Evolutionary conservation across 2,113 vertebrate species (phyloP).

Genomic region (Desmodus rotundus): DNA sequence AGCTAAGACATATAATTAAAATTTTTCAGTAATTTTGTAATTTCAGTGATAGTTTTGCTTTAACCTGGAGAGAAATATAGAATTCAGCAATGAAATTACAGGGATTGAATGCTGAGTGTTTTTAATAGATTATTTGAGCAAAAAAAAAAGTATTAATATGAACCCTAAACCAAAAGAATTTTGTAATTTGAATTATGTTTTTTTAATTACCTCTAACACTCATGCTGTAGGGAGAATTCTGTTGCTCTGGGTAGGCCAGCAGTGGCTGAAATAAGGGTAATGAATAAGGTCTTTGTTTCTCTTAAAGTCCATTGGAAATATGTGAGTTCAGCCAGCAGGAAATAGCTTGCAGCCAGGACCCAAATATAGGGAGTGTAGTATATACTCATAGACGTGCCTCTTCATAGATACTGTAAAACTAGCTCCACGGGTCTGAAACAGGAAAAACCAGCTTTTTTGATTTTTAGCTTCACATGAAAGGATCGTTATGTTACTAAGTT

Average conservation of each 20-base stretch:
- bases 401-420: not conserved
- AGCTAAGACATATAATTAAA: not conserved
- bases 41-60: slow-evolving; percentile 38
- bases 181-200: not conserved
- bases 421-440: not conserved
- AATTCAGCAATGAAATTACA: not conserved
- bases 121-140: not conserved
- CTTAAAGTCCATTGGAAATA: slow-evolving; percentile 56
- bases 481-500: not conserved
- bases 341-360: slow-evolving; percentile 18
- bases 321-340: slow-evolving; percentile 42
- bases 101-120: not conserved
- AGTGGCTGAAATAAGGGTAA: slow-evolving; percentile 56
- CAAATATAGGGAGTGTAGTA: slow-evolving; percentile 55
- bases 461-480: not conserved
- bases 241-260: slow-evolving; percentile 42
- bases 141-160: not conserved
- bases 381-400: not conserved
- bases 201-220: not conserved
- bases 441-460: not conserved
- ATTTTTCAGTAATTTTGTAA: not conserved
- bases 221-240: not conserved
- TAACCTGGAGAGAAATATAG: not conserved
- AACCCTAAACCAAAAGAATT: slow-evolving; percentile 28
- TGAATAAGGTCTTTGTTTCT: slow-evolving; percentile 77